Evolutionary conservation across 2,113 vertebrate genomes (phyloP).

Genomic region (Tympanuchus pallidicinctus): DNA sequence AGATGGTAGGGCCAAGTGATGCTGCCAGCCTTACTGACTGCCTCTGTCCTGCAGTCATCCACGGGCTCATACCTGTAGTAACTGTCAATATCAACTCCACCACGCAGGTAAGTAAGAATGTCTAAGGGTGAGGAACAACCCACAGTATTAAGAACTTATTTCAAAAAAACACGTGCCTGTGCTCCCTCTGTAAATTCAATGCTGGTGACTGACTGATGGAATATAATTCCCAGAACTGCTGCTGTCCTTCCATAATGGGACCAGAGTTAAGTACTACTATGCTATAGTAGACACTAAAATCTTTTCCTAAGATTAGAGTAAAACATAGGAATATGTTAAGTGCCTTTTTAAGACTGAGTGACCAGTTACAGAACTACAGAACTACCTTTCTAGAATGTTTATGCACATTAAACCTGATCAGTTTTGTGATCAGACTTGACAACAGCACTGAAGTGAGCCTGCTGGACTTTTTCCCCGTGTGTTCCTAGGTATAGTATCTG

Average conservation of each 20-base stretch:
- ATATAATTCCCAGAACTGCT: neutral
- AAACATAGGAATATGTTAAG: neutral
- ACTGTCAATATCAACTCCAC: neutral
- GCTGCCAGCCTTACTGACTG: rapidly evolving
- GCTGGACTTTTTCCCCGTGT: rapidly evolving
- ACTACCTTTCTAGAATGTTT: neutral
- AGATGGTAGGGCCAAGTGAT: rapidly evolving
- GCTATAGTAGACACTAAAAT: rapidly evolving
- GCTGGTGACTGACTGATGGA: neutral
- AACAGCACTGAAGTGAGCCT: rapidly evolving
- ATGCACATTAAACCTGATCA: rapidly evolving
- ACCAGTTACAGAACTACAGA: neutral
- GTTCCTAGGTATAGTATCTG: neutral
- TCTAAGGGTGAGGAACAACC: neutral
- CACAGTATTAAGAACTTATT: neutral
- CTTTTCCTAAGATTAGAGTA: neutral
- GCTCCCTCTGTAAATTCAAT: neutral
- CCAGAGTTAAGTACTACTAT: rapidly evolving
- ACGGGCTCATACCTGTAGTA: rapidly evolving
- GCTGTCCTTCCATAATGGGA: neutral
- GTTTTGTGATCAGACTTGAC: neutral
- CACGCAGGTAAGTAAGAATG: rapidly evolving
- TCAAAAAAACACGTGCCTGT: neutral
- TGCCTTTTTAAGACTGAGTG: slow-evolving; percentile 48
- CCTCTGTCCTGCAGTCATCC: neutral